Base-by-base conservation (phyloP, 2,888 invertebrate genomes). In the Pristionchus entomophagus region DNA sequence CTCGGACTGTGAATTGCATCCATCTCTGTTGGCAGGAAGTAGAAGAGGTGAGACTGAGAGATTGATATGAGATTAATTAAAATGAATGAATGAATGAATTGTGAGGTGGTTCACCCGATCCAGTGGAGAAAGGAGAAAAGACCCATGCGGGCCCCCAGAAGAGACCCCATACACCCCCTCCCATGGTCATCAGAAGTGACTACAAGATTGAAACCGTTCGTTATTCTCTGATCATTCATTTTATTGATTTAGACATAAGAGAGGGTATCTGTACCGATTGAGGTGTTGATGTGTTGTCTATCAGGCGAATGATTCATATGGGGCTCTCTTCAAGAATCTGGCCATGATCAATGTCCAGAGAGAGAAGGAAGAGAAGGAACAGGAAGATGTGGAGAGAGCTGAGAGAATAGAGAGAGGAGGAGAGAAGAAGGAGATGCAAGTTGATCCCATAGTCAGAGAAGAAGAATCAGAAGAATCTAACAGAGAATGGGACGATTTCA, bases 301-400 rank as follows among this genome's bases (percentile, higher is more conserved):
- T 65, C 85, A 91, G 88, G 86, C 89, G 41, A 89, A 91, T 53
- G 91, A 92, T 82, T 87, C 92, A 8, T 92, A 92, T 86, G 91
- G 92, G 0, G 87, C 89, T 8, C 87, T 92, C 19, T 92, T 91
- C 88, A 92, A 92, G 65, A 89, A 87, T 41, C 86, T 92, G n/a
- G 85, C 89, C 6, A 41, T 73, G 45, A 26, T 87, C n/a, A 78
- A 56, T 35, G 53, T 45, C 19, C 29, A 77, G 53, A 81, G 82
- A 65, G 80, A 80, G 65, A 83, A 88, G 32, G 88, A 87, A 17
- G 87, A 69, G 38, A n/a, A 59, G 32, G 53, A 65, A 22, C 14
- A 65, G 19, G 53, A 51, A 32, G 29, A 32, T 26, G 22, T 29
- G 19, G 73, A 56, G 51, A 26, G 84, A 22, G 41, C 26, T 19